A percentile compares a stretch with the other conserved stretches of the same genome.
Conservation (phyloP, 1,140 invertebrate genomes). For the Diplogasteroides magnus region DNA sequence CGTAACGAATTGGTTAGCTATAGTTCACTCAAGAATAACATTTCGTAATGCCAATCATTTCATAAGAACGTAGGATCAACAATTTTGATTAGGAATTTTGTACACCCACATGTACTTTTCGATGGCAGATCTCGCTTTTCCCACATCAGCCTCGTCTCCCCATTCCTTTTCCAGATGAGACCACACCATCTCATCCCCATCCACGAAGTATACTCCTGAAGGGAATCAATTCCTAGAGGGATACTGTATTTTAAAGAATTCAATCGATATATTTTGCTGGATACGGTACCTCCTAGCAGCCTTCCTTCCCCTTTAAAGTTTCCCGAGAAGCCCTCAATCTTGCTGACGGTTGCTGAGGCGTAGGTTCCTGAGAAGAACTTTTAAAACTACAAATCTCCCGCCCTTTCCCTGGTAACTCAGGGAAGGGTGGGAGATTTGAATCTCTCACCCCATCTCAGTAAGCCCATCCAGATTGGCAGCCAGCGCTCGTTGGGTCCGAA, state of each 20-base stretch:
- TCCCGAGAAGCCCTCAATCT: slow-evolving; percentile 45
- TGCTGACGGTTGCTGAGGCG: slow-evolving; percentile 41
- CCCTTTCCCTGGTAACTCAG: no score
- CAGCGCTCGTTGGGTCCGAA: slow-evolving; percentile 56
- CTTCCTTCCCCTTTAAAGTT: slow-evolving; percentile 36
- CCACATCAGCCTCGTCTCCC: slow-evolving; percentile 32
- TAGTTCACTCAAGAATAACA: no score
- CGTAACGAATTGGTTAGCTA: no score
- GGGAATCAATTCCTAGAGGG: slow-evolving; percentile 26
- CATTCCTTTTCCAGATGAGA: slow-evolving; percentile 35
- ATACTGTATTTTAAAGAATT: neutral
- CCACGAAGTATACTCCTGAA: slow-evolving; percentile 35
- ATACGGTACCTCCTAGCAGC: slow-evolving; percentile 38
- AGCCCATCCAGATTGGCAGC: slow-evolving; percentile 43
- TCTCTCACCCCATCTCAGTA: slow-evolving; percentile 28
- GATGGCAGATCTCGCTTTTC: slow-evolving; percentile 25
- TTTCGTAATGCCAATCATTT: no score
- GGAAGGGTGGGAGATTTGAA: no score
- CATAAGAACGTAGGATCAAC: no score
- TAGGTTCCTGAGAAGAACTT: neutral
- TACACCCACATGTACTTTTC: slow-evolving; percentile 11
- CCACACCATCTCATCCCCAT: slow-evolving; percentile 25
- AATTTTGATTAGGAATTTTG: no score
- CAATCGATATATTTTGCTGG: neutral
- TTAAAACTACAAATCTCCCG: neutral